These are phyloP conservation scores for Sphyrna mokarran DNA, from an alignment of 2,113 vertebrate species.

Conservation along the genomic window DNA sequence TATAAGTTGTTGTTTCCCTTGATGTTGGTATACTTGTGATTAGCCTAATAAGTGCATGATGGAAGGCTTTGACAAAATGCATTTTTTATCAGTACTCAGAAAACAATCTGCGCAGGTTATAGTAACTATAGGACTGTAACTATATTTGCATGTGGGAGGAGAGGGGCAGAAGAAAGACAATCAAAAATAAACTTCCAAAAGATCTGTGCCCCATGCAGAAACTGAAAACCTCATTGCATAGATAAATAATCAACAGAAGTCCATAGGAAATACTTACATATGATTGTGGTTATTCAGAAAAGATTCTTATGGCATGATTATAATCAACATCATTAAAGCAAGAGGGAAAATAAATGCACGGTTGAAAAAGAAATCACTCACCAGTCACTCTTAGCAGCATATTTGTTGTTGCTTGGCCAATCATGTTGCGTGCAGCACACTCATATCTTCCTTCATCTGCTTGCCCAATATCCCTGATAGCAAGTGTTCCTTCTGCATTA, in stretches of 20 bases:
- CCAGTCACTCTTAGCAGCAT: slow-evolving; percentile 33
- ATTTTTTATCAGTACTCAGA: too few relatives aligned
- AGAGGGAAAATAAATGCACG: neutral
- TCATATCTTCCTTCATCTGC: slow-evolving; percentile 37
- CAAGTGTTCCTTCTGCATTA: slow-evolving; percentile 32
- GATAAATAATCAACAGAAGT: neutral
- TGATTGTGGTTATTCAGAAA: neutral
- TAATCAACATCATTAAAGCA: neutral
- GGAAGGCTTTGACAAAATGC: too few relatives aligned
- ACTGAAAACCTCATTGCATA: neutral
- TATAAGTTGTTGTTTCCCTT: too few relatives aligned
- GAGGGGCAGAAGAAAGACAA: neutral
- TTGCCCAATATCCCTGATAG: slow-evolving; percentile 37
- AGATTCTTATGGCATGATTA: neutral
- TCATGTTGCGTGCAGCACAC: slow-evolving; percentile 36
- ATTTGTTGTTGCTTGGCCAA: slow-evolving; percentile 38
- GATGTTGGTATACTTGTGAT: too few relatives aligned
- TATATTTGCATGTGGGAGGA: neutral
- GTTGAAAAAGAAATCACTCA: neutral
- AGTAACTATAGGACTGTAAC: neutral
- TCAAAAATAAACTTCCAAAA: neutral
- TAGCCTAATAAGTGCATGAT: too few relatives aligned
- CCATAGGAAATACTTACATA: neutral
- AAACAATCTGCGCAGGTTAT: neutral
- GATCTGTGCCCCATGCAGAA: neutral